Percentiles rank a stretch among this genome's conserved stretches.
Conservation (phyloP, 2,113 vertebrate species). For the Rissa tridactyla region DNA sequence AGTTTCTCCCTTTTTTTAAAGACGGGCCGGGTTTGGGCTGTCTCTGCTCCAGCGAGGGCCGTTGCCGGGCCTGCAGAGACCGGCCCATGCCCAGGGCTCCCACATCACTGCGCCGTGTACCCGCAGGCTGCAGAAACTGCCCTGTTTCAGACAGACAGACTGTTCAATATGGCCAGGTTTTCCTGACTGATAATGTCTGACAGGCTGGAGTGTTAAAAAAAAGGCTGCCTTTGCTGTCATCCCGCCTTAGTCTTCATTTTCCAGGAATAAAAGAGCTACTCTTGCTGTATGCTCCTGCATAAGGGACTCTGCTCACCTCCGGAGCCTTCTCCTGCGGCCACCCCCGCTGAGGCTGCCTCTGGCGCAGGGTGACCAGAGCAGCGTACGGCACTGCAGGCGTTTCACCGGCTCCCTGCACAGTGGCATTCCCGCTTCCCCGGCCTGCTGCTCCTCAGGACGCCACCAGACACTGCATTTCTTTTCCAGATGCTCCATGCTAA, state of each 20-base stretch:
- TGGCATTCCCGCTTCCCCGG: background rate
- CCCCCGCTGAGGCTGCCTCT: background rate
- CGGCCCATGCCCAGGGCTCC: background rate
- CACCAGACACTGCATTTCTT: background rate
- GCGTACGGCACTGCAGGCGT: background rate
- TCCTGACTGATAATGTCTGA: background rate
- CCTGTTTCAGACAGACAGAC: background rate
- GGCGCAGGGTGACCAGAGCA: background rate
- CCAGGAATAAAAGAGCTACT: background rate
- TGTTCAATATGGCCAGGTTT: background rate
- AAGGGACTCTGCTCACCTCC: background rate
- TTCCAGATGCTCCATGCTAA: background rate
- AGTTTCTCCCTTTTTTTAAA: background rate
- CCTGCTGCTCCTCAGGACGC: background rate
- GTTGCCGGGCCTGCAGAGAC: background rate
- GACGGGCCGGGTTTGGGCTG: background rate
- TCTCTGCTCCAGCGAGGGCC: background rate
- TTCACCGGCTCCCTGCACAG: background rate
- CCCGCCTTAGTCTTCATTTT: background rate
- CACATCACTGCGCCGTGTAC: background rate
- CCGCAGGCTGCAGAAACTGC: background rate
- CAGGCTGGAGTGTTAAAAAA: background rate
- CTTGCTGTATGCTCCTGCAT: background rate
- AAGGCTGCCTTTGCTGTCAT: background rate
- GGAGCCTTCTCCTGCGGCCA: background rate